Evolutionary conservation across 2,113 vertebrate species (phyloP), one percentile per base, ranked within the genome.

Genomic region (Embiotoca jacksoni): DNA sequence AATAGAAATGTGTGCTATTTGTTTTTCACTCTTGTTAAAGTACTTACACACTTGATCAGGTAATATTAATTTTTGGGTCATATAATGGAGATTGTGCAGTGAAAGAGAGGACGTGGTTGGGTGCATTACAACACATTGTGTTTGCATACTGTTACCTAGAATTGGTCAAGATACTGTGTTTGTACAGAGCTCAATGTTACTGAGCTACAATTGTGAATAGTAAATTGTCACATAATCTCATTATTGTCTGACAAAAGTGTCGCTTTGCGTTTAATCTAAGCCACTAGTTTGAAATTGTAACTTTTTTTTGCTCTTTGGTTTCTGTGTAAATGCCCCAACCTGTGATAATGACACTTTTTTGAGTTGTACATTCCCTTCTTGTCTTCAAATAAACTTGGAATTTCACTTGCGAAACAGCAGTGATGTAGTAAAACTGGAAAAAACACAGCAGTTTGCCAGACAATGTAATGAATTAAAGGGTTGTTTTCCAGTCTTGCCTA

Each of bases 401-500:
- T 70, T 70, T 54, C 13, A 53, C 75, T 53, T 55, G 35, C 66
- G n/a, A 55, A 16, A 76, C 3, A 15, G 2, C 5, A 58, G 9
- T 0, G 3, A 44, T 76, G 72, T 64, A n/a, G 72, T 35, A 81
- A 75, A 60, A 39, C 7, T 5, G 52, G 57, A 57, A 79, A 69
- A 50, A 44, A 10, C 31, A 2, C 4, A 11, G 3, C 15, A 1
- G 30, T 10, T 69, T 78, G 77, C 31, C 52, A 80, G 31, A 10
- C 11, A 4, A 7, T 6, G 7, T 16, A 32, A 15, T 33, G 8
- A 30, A 77, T 46, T 14, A 10, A 7, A 58, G 4, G n/a, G 31
- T 7, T 68, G 30, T 32, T 78, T 88, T 80, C 87, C 80, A 59
- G 7, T 59, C n/a, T 94, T 93, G 75, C 71, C 5, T 41, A 93